These are phyloP conservation scores for Aphelinus certus DNA, from an alignment of 1,140 invertebrate species.

Conservation along the genomic window DNA sequence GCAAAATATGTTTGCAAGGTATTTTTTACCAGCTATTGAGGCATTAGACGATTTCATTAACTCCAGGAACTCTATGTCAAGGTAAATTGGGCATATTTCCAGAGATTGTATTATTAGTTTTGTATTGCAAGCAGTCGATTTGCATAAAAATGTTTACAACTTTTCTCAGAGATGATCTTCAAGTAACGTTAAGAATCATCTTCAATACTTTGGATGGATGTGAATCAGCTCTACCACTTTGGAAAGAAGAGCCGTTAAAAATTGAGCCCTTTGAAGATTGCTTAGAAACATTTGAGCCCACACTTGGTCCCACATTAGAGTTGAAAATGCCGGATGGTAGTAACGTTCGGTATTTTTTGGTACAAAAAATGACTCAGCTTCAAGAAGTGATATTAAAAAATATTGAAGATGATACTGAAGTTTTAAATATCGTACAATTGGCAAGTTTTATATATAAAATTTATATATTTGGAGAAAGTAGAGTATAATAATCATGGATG, in stretches of 20 bases:
- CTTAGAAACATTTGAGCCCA: slow-evolving; percentile 58
- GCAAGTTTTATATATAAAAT: too few species aligned
- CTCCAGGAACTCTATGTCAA: too few species aligned
- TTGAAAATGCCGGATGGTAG: slow-evolving; percentile 71
- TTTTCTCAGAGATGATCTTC: slow-evolving; percentile 63
- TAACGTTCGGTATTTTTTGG: slow-evolving; percentile 71
- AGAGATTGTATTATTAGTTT: too few species aligned
- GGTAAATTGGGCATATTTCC: too few species aligned
- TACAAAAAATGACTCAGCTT: slow-evolving; percentile 66
- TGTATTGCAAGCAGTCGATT: too few species aligned
- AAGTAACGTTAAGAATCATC: slow-evolving; percentile 62
- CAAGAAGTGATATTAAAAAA: slow-evolving; percentile 70
- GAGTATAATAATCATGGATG: slow-evolving; percentile 59
- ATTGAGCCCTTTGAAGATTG: slow-evolving; percentile 61
- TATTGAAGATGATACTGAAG: slow-evolving; percentile 80
- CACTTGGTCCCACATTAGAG: slow-evolving; percentile 56
- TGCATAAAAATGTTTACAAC: background rate
- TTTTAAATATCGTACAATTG: slow-evolving; percentile 54
- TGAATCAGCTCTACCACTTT: slow-evolving; percentile 69
- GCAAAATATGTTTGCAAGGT: slow-evolving; percentile 73
- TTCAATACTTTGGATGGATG: slow-evolving; percentile 63
- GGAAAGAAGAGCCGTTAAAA: slow-evolving; percentile 68
- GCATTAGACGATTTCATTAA: too few species aligned
- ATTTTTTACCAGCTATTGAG: slow-evolving; percentile 69
- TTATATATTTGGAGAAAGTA: too few species aligned